A percentile compares a stretch with the other conserved stretches of the same genome.
phyloP scores from a whole-genome alignment of 2,797 vertebrate species.

The Cryptoblepharus egeriae region DNA sequence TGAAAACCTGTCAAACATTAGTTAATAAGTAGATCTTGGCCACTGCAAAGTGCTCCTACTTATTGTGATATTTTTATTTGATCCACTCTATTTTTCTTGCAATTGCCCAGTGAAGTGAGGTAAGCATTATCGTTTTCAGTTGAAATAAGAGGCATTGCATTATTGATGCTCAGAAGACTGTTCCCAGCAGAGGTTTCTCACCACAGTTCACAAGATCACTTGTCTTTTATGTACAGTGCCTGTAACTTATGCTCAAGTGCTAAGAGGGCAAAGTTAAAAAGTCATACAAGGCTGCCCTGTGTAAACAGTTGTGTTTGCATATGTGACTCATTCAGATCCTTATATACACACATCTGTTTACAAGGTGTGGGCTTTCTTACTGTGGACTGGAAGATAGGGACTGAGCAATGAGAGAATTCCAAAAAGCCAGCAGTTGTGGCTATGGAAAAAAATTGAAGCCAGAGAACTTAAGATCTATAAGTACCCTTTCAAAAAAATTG shows the following conservation, averaged over 20 bases:
- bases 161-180: slow-evolving; percentile 10
- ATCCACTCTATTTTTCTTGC: slow-evolving; percentile 6
- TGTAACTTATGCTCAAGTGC: slow-evolving; percentile 1
- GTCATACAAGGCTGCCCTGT: slow-evolving; percentile 43
- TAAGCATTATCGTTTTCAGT: slow-evolving; percentile 9
- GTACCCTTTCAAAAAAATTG: background rate
- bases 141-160: background rate
- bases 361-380: slow-evolving; percentile 73
- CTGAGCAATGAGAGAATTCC: slow-evolving; percentile 62
- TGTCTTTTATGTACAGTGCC: slow-evolving; percentile 6
- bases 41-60: slow-evolving; percentile 4
- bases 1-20: slow-evolving; percentile 3
- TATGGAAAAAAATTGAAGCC: background rate
- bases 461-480: background rate
- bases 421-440: slow-evolving; percentile 52
- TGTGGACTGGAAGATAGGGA: slow-evolving; percentile 52
- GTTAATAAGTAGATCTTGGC: background rate
- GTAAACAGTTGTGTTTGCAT: slow-evolving; percentile 35
- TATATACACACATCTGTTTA: slow-evolving; percentile 75
- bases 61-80: background rate
- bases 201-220: slow-evolving; percentile 38
- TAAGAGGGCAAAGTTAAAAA: slow-evolving; percentile 54
- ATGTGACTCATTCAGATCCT: slow-evolving; percentile 39
- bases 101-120: slow-evolving; percentile 26
- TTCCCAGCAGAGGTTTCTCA: slow-evolving; percentile 32